Evolutionary conservation across 2,888 invertebrate genomes (phyloP), one percentile per base, ranked within the genome.

Genomic region (Meandrusa payeni): DNA sequence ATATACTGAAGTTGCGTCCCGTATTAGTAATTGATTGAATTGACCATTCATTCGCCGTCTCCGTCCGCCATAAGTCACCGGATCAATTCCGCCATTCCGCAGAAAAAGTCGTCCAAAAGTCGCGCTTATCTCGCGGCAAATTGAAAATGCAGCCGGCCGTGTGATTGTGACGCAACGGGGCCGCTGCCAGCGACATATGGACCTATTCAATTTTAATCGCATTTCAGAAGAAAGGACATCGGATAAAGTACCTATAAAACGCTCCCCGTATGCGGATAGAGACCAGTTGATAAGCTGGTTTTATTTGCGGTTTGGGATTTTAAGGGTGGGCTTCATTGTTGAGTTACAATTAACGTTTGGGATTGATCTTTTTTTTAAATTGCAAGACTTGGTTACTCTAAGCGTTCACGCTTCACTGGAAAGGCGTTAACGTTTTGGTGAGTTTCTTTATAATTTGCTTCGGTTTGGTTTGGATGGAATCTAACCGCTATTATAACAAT

Each of bases 131-230:
- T 87, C 78, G 76, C 76, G 77, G 80, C 83, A 86, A 87, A 87
- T 87, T 87, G 87, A 87, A 87, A 87, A 83, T 77, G 78, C 87
- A 86, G 66, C 69, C 73, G 81, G 57, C 81, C 85, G 83, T 87
- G 76, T 77, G 77, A 87, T 87, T 87, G 86, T 82, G 76, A 79
- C 83, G 83, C 82, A 83, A 83, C 78, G 75, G 71, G 57, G 58
- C 59, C 69, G 61, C 65, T 78, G 80, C 72, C 66, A 62, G 64
- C 76, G 83, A 81, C 86, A 86, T 85, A 85, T 79, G 85, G 83
- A 81, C 71, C 85, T 81, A 86, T 87, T 82, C 86, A 86, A 83
- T 86, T 86, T 86, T 87, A 86, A 87, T 87, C 86, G 83, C 73
- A 87, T 87, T 83, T 81, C 79, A 80, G 82, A 83, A 85, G 82